Conservation (phyloP, 2,797 vertebrate species). For the Melanotaenia pygmaea region DNA sequence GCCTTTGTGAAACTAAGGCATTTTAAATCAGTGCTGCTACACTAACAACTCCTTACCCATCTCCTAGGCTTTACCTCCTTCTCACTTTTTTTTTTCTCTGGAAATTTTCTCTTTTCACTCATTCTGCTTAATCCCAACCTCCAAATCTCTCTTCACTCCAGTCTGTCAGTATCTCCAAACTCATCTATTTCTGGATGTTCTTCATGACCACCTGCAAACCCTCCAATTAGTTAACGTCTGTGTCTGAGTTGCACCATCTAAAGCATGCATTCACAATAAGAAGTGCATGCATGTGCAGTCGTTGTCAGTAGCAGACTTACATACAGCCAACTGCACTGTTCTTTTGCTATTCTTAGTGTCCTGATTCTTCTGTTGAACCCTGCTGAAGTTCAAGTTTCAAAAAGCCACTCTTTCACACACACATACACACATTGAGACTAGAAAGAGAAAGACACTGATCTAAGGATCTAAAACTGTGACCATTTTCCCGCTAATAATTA, state of each 20-base stretch:
- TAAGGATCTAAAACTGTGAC: constrained; percentile 63
- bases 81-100: constrained; percentile 18
- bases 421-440: constrained; percentile 14
- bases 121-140: constrained; percentile 24
- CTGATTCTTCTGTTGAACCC: constrained; percentile 43
- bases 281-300: constrained; percentile 22
- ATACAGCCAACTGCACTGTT: constrained; percentile 27
- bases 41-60: constrained; percentile 26
- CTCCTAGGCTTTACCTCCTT: constrained; percentile 12
- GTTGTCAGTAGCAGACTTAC: not conserved
- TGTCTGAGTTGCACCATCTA: constrained; percentile 70
- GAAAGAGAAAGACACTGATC: constrained; percentile 35
- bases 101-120: constrained; percentile 33
- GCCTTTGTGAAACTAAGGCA: constrained; percentile 18
- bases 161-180: constrained; percentile 55
- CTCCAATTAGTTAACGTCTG: constrained; percentile 87
- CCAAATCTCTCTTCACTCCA: constrained; percentile 32
- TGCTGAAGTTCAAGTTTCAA: constrained; percentile 35
- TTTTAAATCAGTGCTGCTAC: constrained; percentile 15
- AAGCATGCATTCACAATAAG: constrained; percentile 62
- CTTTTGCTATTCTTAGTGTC: constrained; percentile 24
- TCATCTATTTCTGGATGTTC: constrained; percentile 76
- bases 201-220: constrained; percentile 84
- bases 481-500: constrained; percentile 65
- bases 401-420: constrained; percentile 27